phyloP scores from a whole-genome alignment of 2,888 invertebrate genomes.

The Spilosoma lubricipeda region DNA sequence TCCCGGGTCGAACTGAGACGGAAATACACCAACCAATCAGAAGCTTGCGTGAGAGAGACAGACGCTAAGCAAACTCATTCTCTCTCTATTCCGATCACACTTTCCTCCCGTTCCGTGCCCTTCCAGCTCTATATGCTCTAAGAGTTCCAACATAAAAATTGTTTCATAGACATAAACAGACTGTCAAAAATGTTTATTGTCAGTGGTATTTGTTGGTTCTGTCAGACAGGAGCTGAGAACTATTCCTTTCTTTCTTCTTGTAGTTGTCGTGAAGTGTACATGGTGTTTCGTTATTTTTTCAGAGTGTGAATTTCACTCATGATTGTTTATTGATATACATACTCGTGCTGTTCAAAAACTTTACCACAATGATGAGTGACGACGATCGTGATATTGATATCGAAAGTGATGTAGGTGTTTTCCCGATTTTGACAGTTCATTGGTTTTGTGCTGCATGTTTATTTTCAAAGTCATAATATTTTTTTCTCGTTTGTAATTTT shows the following conservation, averaged over 20 bases:
- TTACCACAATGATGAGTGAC: constrained; percentile 92
- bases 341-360: constrained; percentile 40
- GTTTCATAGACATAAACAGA: too few species aligned
- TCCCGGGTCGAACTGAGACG: too few species aligned
- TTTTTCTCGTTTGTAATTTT: constrained; percentile 41
- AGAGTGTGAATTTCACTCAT: constrained; percentile 52
- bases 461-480: constrained; percentile 54
- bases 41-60: too few species aligned
- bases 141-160: too few species aligned
- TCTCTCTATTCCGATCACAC: too few species aligned
- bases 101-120: too few species aligned
- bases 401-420: constrained; percentile 95
- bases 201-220: constrained; percentile 37
- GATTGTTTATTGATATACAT: constrained; percentile 60
- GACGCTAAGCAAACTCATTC: too few species aligned
- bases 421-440: constrained; percentile 55
- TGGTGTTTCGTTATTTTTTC: constrained; percentile 35
- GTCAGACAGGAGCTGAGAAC: constrained; percentile 67
- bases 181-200: neutral
- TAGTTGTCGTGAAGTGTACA: constrained; percentile 26
- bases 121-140: too few species aligned
- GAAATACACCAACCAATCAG: too few species aligned
- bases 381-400: constrained; percentile 98
- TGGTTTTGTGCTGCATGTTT: constrained; percentile 51
- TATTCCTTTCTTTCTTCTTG: constrained; percentile 39